Conservation (phyloP, 2,797 vertebrate genomes). For the Falco naumanni region DNA sequence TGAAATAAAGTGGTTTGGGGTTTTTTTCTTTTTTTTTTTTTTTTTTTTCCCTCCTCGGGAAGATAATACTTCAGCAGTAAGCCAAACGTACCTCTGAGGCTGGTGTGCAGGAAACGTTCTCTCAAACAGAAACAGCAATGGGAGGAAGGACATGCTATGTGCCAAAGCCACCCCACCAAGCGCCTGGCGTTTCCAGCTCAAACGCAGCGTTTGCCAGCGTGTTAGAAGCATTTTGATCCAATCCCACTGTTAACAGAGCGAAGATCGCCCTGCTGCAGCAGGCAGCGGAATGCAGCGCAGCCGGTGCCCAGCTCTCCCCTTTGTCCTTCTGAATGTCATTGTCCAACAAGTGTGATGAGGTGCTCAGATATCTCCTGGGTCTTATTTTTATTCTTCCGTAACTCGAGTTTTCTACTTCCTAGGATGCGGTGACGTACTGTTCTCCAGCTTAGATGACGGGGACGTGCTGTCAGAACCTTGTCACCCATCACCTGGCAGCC, state of each 20-base stretch:
- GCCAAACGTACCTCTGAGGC: conserved; percentile 7
- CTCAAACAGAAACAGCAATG: conserved; percentile 1
- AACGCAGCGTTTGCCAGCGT: neutral
- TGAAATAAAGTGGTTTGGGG: neutral
- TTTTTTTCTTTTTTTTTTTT: neutral
- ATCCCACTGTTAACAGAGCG: neutral
- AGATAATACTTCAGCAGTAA: conserved; percentile 29
- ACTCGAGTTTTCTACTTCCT: neutral
- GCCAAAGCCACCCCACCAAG: neutral
- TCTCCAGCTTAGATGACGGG: neutral
- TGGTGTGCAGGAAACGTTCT: conserved; percentile 12
- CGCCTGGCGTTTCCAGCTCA: neutral
- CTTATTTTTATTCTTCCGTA: neutral
- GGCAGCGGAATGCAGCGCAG: neutral
- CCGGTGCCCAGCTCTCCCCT: neutral
- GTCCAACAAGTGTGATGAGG: neutral
- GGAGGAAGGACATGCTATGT: neutral
- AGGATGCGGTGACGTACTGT: neutral
- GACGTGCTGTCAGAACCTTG: neutral
- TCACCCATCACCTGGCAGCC: neutral
- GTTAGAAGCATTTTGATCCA: neutral
- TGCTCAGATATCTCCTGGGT: accelerated
- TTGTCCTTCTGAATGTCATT: neutral
- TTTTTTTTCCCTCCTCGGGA: neutral
- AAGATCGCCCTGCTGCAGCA: neutral